Conservation (phyloP, 1,140 invertebrate genomes). For the Adelges cooleyi region DNA sequence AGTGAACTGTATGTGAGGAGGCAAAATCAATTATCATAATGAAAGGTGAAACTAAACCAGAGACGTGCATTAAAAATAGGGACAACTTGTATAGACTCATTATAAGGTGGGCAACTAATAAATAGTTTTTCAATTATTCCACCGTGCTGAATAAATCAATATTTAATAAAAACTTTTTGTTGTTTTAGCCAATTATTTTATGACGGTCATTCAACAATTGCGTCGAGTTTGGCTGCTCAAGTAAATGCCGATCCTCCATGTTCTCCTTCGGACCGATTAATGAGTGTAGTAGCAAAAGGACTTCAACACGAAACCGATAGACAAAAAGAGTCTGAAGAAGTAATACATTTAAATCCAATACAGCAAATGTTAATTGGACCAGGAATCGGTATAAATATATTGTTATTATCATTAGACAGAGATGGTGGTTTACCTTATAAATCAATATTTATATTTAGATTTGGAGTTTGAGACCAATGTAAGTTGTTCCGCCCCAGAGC, state of each 20-base stretch:
- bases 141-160: neutral
- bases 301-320: slow-evolving; percentile 70
- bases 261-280: slow-evolving; percentile 84
- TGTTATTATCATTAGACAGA: too few species aligned
- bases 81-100: slow-evolving; percentile 75
- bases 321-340: slow-evolving; percentile 40
- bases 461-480: slow-evolving; percentile 95
- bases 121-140: slow-evolving; percentile 4
- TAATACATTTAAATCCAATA: slow-evolving; percentile 40
- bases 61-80: slow-evolving; percentile 51
- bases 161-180: slow-evolving; percentile 31
- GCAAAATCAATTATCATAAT: neutral
- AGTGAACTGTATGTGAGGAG: too few species aligned
- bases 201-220: slow-evolving; percentile 85
- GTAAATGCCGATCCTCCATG: slow-evolving; percentile 83
- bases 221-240: slow-evolving; percentile 64
- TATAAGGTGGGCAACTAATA: slow-evolving; percentile 57
- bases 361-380: slow-evolving; percentile 62
- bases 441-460: slow-evolving; percentile 42
- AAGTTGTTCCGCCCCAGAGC: slow-evolving; percentile 76
- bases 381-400: slow-evolving; percentile 51
- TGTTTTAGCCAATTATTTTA: slow-evolving; percentile 72
- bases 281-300: slow-evolving; percentile 75
- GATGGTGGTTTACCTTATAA: too few species aligned
- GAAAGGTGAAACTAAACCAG: neutral